Conservation (phyloP, 2,888 invertebrate species). For the Norana najaformis region DNA sequence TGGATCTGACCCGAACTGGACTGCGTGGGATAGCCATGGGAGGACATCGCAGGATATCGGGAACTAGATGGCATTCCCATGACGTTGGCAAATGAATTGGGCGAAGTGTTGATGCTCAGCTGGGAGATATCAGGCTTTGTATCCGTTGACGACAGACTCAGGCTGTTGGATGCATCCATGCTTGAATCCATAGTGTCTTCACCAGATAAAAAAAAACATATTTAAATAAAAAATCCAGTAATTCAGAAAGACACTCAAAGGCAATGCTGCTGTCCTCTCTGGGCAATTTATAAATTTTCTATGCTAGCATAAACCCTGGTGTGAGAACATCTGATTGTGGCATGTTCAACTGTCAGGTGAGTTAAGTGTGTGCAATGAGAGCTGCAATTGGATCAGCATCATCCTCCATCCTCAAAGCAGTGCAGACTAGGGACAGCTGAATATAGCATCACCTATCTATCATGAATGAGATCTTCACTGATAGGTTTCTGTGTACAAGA, state of each 20-base stretch:
- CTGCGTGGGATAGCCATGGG: slow-evolving; percentile 22
- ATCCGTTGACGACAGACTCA: slow-evolving; percentile 27
- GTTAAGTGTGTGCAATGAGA: no score
- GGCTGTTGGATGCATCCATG: slow-evolving; percentile 31
- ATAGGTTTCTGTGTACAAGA: neutral
- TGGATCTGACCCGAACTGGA: neutral
- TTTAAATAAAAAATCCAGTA: neutral
- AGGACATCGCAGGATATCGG: neutral
- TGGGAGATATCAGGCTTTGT: slow-evolving; percentile 41
- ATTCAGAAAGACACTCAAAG: neutral
- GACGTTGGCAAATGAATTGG: slow-evolving; percentile 29
- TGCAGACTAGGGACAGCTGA: no score
- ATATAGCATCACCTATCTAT: neutral
- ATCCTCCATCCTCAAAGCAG: neutral
- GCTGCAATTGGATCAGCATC: no score
- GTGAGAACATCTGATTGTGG: neutral
- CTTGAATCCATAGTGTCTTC: slow-evolving; percentile 19
- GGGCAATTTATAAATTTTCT: neutral
- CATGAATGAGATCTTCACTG: neutral
- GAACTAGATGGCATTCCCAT: slow-evolving; percentile 30
- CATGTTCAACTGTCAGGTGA: neutral
- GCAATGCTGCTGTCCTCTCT: neutral
- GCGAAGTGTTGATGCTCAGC: slow-evolving; percentile 33
- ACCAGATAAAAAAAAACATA: neutral
- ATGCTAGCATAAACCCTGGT: neutral